phyloP scores from a whole-genome alignment of 1,140 invertebrate genomes.

The Tribolium madens region DNA sequence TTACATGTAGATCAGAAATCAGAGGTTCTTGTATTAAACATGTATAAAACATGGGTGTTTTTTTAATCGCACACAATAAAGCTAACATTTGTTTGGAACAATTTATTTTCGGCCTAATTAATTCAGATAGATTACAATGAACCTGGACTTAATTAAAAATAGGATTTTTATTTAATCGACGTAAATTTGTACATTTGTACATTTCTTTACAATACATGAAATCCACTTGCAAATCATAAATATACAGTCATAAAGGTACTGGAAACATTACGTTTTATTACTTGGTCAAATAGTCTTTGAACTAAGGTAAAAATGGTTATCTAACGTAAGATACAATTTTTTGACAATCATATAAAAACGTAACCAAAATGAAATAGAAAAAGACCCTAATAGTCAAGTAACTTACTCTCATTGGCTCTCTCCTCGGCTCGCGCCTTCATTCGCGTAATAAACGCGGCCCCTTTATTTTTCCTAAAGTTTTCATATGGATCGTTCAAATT shows the following conservation, averaged over 20 bases:
- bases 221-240: background rate
- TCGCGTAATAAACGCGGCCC: constrained; percentile 94
- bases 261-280: background rate
- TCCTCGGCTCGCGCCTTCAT: constrained; percentile 95
- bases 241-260: background rate
- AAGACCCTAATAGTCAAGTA: constrained; percentile 45
- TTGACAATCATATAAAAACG: background rate
- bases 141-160: constrained; percentile 16
- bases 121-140: background rate
- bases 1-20: constrained; percentile 2
- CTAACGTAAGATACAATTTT: constrained; percentile 5
- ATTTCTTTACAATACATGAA: constrained; percentile 13
- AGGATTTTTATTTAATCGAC: constrained; percentile 13
- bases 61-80: background rate
- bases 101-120: background rate
- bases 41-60: background rate
- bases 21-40: constrained; percentile 21
- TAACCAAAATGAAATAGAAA: background rate
- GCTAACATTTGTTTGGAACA: background rate
- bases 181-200: constrained; percentile 12
- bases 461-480: constrained; percentile 96
- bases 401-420: constrained; percentile 70
- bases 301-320: background rate
- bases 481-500: constrained; percentile 96
- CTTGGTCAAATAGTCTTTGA: background rate